Percentiles rank a stretch among this genome's conserved stretches.
These are phyloP conservation scores for Euglossa dilemma DNA, from an alignment of 1,140 invertebrate species.

Conservation along the genomic window DNA sequence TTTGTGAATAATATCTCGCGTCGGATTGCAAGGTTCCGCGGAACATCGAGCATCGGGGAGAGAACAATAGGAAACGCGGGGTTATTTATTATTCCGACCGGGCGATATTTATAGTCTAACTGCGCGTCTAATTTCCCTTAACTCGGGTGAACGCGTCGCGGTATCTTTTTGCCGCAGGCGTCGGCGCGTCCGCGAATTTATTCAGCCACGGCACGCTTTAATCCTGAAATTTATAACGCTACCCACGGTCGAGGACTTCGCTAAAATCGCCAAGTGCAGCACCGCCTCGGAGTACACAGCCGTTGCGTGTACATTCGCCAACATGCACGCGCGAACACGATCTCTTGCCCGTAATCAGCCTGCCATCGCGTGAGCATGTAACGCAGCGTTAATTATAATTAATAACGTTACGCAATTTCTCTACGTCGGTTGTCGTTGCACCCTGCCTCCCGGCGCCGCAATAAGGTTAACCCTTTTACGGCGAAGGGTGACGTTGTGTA, in stretches of 20 bases:
- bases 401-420: slow-evolving; percentile 63
- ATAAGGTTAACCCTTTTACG: slow-evolving; percentile 40
- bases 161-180: slow-evolving; percentile 4
- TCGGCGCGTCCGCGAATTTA: slow-evolving; percentile 5
- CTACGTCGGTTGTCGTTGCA: slow-evolving; percentile 4
- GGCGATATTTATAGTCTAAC: too few relatives aligned
- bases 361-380: slow-evolving; percentile 52
- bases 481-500: not conserved
- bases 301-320: slow-evolving; percentile 52
- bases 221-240: slow-evolving; percentile 32
- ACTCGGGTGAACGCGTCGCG: not conserved
- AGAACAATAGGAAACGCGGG: not conserved
- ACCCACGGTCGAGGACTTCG: slow-evolving; percentile 49
- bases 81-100: not conserved
- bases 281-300: not conserved
- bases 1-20: too few relatives aligned
- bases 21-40: too few relatives aligned
- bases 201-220: not conserved
- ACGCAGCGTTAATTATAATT: slow-evolving; percentile 68
- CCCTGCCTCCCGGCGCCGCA: not conserved
- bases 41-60: too few relatives aligned
- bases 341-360: slow-evolving; percentile 59
- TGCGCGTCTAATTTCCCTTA: slow-evolving; percentile 3
- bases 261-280: slow-evolving; percentile 36
- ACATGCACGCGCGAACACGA: slow-evolving; percentile 46